These are phyloP conservation scores for Scomberomorus guttatus DNA, from an alignment of 2,797 vertebrate genomes.

Conservation along the genomic window DNA sequence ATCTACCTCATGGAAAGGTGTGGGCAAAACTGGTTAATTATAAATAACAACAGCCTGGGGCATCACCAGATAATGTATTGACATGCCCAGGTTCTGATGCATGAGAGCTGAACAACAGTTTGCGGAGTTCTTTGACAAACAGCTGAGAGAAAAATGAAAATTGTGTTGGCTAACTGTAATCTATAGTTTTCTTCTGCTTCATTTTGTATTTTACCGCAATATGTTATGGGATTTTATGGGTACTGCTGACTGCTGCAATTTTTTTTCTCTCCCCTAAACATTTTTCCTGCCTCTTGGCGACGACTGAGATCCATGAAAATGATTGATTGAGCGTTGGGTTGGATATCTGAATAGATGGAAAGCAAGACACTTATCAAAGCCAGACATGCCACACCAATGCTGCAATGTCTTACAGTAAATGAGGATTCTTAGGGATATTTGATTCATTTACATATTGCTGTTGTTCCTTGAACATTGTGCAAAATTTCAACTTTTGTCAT, in stretches of 20 bases:
- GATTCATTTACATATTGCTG: neutral
- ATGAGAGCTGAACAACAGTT: slow-evolving; percentile 41
- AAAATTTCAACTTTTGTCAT: neutral
- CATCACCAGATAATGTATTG: slow-evolving; percentile 62
- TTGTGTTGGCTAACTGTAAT: slow-evolving; percentile 61
- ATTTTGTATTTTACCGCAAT: slow-evolving; percentile 67
- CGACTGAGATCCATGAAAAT: slow-evolving; percentile 56
- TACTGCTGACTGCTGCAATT: slow-evolving; percentile 65
- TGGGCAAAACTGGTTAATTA: slow-evolving; percentile 68
- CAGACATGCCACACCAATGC: slow-evolving; percentile 5
- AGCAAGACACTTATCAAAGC: slow-evolving; percentile 33
- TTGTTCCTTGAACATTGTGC: neutral
- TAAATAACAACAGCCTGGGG: slow-evolving; percentile 70
- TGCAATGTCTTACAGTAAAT: neutral
- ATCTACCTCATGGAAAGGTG: slow-evolving; percentile 38
- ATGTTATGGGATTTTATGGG: slow-evolving; percentile 59
- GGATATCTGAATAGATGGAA: slow-evolving; percentile 55
- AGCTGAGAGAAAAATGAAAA: slow-evolving; percentile 71
- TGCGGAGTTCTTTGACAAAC: slow-evolving; percentile 54
- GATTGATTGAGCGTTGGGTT: slow-evolving; percentile 58
- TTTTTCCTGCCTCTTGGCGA: slow-evolving; percentile 53
- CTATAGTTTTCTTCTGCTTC: slow-evolving; percentile 64
- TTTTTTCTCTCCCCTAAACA: slow-evolving; percentile 44
- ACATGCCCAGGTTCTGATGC: slow-evolving; percentile 55
- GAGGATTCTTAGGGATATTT: neutral